These are phyloP conservation scores for Gymnothorax javanicus DNA, from an alignment of 2,797 vertebrate species.

Conservation along the genomic window DNA sequence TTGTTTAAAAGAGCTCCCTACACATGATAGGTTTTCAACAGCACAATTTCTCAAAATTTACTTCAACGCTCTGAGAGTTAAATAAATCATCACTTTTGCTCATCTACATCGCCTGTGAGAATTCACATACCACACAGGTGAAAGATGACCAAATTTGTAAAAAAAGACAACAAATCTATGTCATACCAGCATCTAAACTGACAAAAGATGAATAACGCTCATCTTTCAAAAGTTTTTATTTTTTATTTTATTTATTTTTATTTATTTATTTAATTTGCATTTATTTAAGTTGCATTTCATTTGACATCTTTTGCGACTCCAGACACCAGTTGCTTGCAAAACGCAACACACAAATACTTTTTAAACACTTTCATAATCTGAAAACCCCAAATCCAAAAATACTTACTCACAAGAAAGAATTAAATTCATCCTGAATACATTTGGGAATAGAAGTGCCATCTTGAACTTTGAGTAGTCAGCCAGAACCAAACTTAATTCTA, in stretches of 20 bases:
- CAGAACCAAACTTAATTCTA: neutral
- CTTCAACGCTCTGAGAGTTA: too few relatives aligned
- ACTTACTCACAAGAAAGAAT: neutral
- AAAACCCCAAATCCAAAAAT: too few relatives aligned
- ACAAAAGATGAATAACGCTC: neutral
- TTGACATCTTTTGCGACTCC: neutral
- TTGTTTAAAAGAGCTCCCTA: too few relatives aligned
- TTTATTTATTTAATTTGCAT: too few relatives aligned
- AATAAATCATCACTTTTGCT: too few relatives aligned
- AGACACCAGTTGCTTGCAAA: neutral
- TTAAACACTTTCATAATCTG: too few relatives aligned
- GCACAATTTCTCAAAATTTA: neutral
- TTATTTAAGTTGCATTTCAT: neutral
- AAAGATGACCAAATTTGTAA: neutral
- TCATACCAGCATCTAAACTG: neutral
- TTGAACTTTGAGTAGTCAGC: too few relatives aligned
- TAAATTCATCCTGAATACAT: neutral
- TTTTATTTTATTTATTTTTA: too few relatives aligned
- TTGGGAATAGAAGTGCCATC: neutral
- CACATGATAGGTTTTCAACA: neutral
- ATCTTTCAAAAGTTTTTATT: neutral
- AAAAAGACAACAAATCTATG: neutral
- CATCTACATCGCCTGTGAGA: neutral
- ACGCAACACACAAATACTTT: too few relatives aligned
- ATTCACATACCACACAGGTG: neutral